Evolutionary conservation across 2,113 vertebrate genomes (phyloP).

Genomic region (Mormyrus lacerda): DNA sequence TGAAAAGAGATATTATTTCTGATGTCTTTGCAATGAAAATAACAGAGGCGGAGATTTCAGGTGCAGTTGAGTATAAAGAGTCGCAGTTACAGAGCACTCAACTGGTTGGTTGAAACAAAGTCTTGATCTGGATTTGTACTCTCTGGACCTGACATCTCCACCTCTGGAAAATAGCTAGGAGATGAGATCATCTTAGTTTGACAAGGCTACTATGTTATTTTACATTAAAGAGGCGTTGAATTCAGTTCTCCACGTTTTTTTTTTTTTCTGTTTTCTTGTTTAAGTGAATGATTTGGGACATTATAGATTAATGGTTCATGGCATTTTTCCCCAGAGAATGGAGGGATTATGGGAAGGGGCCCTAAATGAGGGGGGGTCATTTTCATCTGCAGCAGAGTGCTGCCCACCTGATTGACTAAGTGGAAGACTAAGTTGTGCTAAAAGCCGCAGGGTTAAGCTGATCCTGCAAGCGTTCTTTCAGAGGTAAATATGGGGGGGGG

Average conservation of each 20-base stretch:
- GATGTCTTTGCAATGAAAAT: neutral
- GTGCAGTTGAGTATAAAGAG: no score
- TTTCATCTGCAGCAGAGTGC: neutral
- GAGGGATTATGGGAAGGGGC: neutral
- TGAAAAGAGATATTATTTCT: neutral
- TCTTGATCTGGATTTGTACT: no score
- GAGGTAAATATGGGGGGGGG: neutral
- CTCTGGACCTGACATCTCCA: no score
- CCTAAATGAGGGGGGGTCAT: neutral
- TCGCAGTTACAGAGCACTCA: no score
- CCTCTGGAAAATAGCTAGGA: neutral
- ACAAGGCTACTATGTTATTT: constrained; percentile 2
- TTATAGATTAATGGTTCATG: neutral
- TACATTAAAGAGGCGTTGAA: neutral
- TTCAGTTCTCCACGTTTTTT: neutral
- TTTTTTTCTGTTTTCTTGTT: neutral
- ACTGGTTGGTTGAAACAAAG: no score
- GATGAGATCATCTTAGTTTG: neutral
- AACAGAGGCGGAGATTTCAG: no score
- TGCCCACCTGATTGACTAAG: neutral
- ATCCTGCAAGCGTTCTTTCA: neutral
- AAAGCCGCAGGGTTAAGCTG: neutral
- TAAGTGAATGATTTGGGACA: neutral
- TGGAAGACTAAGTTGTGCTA: neutral
- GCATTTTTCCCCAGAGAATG: neutral